Base-by-base conservation (phyloP, 2,888 invertebrate genomes). In the Drosophila meridiana region DNA sequence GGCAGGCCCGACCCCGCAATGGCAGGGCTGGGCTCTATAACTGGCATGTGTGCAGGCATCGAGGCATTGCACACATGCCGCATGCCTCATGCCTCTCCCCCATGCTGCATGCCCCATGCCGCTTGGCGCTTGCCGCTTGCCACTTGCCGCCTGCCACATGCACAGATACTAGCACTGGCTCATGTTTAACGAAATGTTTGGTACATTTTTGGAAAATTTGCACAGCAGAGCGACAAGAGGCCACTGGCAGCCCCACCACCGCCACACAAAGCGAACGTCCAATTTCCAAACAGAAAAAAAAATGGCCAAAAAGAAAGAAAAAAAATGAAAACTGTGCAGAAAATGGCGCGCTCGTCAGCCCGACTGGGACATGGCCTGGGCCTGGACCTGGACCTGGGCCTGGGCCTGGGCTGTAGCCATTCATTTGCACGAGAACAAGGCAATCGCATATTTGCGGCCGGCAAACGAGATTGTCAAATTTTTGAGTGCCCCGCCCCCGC, bases 391-490 rank as follows among this genome's bases (percentile, higher is more conserved):
- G 20, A 1, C 20, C 20, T 20, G 20, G 20, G 32, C n/a, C 48
- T 20, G 48, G 26, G 8, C 36, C 30, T 61, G 55, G 28, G 42
- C 48, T 38, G 66, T 30, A 55, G 65, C 74, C 82, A 87, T 90
- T 90, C 87, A 89, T 90, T 89, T 90, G 78, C 75, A 70, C 55
- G 76, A 69, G 89, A 83, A 90, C 84, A 87, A 84, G 89, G 90
- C 87, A 89, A 87, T 90, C 89, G 84, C 86, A 86, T 87, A 89
- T 90, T 85, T 87, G 83, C 57, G 90, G 86, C 73, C 59, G 74
- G 80, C 82, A 85, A 80, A 87, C 88, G 88, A 89, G 83, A 82
- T 87, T 87, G 86, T 89, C 87, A 87, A 87, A 82, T 75, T 85
- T 85, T 89, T 83, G 86, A 78, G 80, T 76, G 72, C 69, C 59